Percentiles rank a stretch among this genome's conserved stretches.
Evolutionary conservation across 2,113 vertebrate species (phyloP).

Genomic region (Xiphophorus maculatus): DNA sequence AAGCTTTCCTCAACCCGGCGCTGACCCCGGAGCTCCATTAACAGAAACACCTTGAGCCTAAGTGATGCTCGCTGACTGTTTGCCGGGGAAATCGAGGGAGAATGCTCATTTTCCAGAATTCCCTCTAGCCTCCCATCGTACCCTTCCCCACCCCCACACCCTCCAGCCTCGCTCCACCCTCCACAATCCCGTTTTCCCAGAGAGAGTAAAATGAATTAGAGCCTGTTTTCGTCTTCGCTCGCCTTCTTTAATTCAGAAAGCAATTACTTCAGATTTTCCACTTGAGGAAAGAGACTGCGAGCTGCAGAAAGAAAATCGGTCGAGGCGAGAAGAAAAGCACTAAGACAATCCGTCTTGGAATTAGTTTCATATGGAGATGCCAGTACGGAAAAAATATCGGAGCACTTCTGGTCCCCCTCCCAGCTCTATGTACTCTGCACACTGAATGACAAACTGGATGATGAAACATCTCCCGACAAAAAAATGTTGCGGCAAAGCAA

Average conservation of each 20-base stretch:
- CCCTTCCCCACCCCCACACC: neutral
- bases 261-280: conserved; percentile 84
- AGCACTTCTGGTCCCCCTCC: conserved; percentile 30
- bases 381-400: conserved; percentile 43
- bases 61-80: conserved; percentile 44
- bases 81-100: conserved; percentile 45
- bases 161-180: no score
- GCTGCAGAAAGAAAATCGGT: conserved; percentile 15
- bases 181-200: conserved; percentile 34
- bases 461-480: conserved; percentile 32
- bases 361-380: conserved; percentile 63
- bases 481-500: conserved; percentile 10
- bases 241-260: conserved; percentile 80
- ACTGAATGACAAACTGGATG: conserved; percentile 34
- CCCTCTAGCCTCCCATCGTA: conserved; percentile 34
- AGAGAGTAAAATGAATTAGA: conserved; percentile 70
- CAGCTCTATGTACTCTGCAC: conserved; percentile 23
- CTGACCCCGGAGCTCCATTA: conserved; percentile 56
- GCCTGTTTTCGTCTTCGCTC: conserved; percentile 72
- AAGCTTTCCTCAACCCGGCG: conserved; percentile 35
- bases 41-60: conserved; percentile 56
- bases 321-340: conserved; percentile 33
- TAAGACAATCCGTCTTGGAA: conserved; percentile 68
- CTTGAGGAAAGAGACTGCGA: conserved; percentile 70
- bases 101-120: conserved; percentile 45